Conservation (phyloP, 2,113 vertebrate species). For the Corythaeola cristata region DNA sequence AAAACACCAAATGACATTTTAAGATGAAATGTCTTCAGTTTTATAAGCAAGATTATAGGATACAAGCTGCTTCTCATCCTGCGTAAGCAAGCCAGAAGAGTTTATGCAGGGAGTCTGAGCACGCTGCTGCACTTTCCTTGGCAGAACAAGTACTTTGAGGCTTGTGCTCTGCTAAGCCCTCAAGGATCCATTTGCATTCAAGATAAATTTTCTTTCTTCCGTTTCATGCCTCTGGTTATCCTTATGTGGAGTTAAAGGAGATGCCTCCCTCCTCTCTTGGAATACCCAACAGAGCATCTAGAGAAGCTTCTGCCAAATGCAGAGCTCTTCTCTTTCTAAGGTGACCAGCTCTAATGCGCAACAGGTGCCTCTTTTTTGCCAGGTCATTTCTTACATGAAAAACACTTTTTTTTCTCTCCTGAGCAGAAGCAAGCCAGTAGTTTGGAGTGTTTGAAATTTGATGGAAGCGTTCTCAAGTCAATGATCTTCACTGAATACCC, state of each 20-base stretch:
- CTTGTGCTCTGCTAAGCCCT: background rate
- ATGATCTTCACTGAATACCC: background rate
- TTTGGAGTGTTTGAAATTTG: background rate
- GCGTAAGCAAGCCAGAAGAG: background rate
- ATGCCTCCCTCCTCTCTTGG: background rate
- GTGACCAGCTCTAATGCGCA: background rate
- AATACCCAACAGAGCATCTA: background rate
- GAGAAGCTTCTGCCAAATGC: background rate
- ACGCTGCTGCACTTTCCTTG: background rate
- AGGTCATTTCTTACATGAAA: background rate
- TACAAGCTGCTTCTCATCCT: background rate
- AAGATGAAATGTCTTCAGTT: background rate
- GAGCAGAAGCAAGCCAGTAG: background rate
- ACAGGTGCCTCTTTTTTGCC: background rate
- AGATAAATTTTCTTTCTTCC: background rate
- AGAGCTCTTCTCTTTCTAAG: background rate
- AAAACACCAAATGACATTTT: background rate
- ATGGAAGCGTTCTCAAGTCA: background rate
- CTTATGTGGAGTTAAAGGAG: background rate
- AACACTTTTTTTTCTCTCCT: background rate
- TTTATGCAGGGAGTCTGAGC: background rate
- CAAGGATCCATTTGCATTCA: background rate
- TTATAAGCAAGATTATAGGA: background rate
- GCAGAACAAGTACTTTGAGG: background rate
- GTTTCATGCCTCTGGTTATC: background rate